phyloP scores from a whole-genome alignment of 1,140 invertebrate species.

The Planococcus citri region DNA sequence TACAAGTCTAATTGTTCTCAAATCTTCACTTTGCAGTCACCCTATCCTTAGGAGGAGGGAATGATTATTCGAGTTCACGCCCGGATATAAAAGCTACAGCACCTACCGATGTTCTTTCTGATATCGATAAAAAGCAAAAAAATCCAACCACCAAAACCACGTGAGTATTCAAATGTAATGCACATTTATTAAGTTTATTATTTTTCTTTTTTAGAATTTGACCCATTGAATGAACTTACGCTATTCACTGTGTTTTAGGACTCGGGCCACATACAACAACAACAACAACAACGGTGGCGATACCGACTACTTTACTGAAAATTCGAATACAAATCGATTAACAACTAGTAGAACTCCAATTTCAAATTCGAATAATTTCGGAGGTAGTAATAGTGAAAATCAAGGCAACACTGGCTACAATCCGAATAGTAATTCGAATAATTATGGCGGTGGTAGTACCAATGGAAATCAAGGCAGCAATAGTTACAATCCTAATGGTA shows the following conservation, averaged over 20 bases:
- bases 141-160: background rate
- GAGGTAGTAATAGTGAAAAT: background rate
- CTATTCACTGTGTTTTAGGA: no score
- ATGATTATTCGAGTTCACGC: background rate
- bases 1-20: no score
- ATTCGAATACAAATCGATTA: background rate
- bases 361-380: background rate
- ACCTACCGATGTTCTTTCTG: background rate
- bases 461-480: no score
- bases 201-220: no score
- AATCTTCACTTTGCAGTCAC: background rate
- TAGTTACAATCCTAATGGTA: background rate
- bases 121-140: background rate
- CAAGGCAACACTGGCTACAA: no score
- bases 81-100: background rate
- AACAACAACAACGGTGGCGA: background rate
- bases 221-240: no score
- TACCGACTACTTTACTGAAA: background rate
- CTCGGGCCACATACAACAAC: background rate
- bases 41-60: background rate
- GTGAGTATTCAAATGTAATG: background rate
- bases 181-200: no score
- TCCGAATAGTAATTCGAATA: no score
- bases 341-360: background rate
- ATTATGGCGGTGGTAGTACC: no score